These are phyloP conservation scores for Clangula hyemalis DNA, from an alignment of 2,797 vertebrate genomes.

Conservation along the genomic window DNA sequence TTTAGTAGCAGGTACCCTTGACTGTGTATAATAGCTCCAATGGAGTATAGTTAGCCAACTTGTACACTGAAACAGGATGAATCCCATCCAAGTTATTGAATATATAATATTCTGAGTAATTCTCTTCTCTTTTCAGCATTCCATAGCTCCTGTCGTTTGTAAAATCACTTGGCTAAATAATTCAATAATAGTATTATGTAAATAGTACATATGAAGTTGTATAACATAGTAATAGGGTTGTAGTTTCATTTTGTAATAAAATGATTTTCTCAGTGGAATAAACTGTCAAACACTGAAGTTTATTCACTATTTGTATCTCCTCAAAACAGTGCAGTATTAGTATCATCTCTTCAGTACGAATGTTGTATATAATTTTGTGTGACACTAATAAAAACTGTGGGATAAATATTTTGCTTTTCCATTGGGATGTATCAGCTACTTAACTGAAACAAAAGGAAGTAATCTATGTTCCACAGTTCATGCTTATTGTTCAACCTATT, in stretches of 20 bases:
- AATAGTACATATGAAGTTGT: not conserved
- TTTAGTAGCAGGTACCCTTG: not conserved
- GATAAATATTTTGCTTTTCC: conserved; percentile 32
- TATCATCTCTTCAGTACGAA: not conserved
- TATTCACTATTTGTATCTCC: not conserved
- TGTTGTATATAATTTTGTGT: not conserved
- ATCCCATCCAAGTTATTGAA: not conserved
- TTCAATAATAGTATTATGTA: not conserved
- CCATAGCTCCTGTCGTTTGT: not conserved
- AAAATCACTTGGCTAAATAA: not conserved
- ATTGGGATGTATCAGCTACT: not conserved
- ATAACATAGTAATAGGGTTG: not conserved
- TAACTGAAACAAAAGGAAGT: conserved; percentile 7
- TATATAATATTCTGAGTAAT: not conserved
- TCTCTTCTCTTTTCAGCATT: not conserved
- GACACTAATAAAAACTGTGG: not conserved
- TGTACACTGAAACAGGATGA: not conserved
- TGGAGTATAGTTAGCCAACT: not conserved
- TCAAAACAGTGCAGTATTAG: not conserved
- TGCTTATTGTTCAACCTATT: conserved; percentile 22
- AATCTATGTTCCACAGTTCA: not conserved
- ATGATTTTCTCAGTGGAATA: not conserved
- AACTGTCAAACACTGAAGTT: not conserved
- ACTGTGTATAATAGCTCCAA: not conserved
- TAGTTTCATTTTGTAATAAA: not conserved